Evolutionary conservation across 2,888 invertebrate species (phyloP).

Genomic region (Torymus aiolomorphi): DNA sequence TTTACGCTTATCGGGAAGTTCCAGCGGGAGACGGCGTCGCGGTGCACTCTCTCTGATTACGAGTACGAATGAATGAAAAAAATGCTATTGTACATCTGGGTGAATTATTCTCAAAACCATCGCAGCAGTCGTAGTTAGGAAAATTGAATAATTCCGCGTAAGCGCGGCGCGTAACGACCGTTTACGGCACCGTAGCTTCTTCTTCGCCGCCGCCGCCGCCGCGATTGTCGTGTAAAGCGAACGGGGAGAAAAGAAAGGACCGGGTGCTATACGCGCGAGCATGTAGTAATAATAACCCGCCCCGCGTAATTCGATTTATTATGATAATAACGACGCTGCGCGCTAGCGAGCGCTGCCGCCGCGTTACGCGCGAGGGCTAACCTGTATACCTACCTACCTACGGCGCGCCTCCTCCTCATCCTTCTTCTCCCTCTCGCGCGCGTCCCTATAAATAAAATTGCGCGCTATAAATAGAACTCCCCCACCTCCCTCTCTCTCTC

Average conservation of each 20-base stretch:
- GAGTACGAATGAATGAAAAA: too few relatives aligned
- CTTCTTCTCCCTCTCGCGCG: slow-evolving; percentile 7
- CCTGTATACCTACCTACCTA: neutral
- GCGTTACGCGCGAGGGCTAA: slow-evolving; percentile 31
- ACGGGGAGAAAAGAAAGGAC: too few relatives aligned
- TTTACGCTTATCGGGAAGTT: slow-evolving; percentile 17
- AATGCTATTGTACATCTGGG: too few relatives aligned
- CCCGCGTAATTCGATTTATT: too few relatives aligned
- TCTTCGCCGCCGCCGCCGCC: neutral
- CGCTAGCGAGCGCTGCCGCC: slow-evolving; percentile 14
- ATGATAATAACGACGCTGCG: too few relatives aligned
- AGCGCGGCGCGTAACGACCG: neutral
- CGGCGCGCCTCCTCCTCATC: slow-evolving; percentile 5
- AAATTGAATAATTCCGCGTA: neutral
- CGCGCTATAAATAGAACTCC: slow-evolving; percentile 60
- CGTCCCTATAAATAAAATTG: slow-evolving; percentile 47
- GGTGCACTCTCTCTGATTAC: too few relatives aligned
- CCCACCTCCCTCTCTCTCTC: slow-evolving; percentile 10
- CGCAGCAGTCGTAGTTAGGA: neutral
- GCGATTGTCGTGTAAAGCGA: too few relatives aligned
- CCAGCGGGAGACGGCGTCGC: too few relatives aligned
- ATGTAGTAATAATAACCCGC: too few relatives aligned
- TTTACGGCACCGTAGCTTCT: neutral
- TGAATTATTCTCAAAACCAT: too few relatives aligned
- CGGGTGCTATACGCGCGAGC: too few relatives aligned